These are phyloP conservation scores for Ephydatia muelleri DNA, from an alignment of 37 sponge, comb jelly and placozoan genomes.

Conservation along the genomic window DNA sequence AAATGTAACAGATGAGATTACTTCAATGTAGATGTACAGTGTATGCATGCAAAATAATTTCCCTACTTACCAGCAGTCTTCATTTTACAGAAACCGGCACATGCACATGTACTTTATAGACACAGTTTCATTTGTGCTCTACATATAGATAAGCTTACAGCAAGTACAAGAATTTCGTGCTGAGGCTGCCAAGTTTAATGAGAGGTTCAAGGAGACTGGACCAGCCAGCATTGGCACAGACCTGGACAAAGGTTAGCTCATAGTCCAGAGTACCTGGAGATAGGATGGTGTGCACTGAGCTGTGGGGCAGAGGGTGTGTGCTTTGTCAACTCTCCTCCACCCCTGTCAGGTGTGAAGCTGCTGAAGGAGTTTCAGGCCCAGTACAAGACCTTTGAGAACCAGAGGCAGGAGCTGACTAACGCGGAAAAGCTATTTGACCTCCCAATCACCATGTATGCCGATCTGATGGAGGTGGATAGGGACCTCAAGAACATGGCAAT, in stretches of 20 bases:
- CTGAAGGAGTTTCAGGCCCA: conserved; percentile 77
- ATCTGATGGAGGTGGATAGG: conserved; percentile 85
- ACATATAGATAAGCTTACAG: conserved; percentile 78
- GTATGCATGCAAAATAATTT: too few species aligned
- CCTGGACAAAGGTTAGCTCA: conserved; percentile 83
- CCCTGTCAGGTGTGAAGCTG: conserved; percentile 53
- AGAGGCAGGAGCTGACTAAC: conserved; percentile 91
- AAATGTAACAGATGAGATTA: too few species aligned
- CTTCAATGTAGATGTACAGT: too few species aligned
- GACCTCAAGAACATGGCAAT: conserved; percentile 75
- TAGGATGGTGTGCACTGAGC: not conserved
- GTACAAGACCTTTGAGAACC: conserved; percentile 68
- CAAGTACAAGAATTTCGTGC: conserved; percentile 81
- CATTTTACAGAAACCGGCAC: not conserved
- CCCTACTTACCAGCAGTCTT: not conserved
- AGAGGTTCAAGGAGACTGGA: conserved; percentile 83
- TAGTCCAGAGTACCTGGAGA: not conserved
- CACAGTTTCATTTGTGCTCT: not conserved
- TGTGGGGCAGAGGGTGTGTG: not conserved
- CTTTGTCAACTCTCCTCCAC: not conserved
- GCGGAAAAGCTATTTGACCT: conserved; percentile 99
- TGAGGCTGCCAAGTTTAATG: conserved; percentile 66
- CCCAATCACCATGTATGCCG: conserved; percentile 88
- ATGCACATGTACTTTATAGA: not conserved
- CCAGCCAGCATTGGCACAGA: conserved; percentile 91